Evolutionary conservation across 2,797 vertebrate species (phyloP).

Genomic region (Anolis apletophallus): DNA sequence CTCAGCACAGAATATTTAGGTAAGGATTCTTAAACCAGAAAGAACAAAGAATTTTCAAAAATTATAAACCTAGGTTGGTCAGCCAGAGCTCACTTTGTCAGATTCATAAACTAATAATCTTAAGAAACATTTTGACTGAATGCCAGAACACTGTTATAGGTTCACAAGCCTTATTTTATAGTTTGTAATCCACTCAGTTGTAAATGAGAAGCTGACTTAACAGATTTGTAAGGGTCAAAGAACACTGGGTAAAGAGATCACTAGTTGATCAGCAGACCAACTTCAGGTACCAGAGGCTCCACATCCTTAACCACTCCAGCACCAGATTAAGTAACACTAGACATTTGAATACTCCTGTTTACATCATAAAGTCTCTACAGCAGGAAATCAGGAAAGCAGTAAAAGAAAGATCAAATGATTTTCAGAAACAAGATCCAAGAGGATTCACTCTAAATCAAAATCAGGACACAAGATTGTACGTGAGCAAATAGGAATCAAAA

Average conservation of each 20-base stretch:
- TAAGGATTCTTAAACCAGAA: constrained; percentile 24
- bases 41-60: background rate
- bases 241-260: too few relatives aligned
- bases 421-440: background rate
- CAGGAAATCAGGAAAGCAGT: background rate
- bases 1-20: constrained; percentile 16
- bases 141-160: background rate
- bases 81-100: background rate
- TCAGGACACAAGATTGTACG: background rate
- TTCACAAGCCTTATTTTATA: background rate
- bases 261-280: background rate
- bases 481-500: background rate
- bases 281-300: background rate
- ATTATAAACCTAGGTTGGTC: background rate
- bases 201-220: background rate
- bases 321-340: background rate
- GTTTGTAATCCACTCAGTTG: background rate
- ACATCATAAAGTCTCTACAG: background rate
- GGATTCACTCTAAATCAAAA: background rate
- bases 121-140: background rate
- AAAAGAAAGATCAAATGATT: constrained; percentile 1
- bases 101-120: constrained; percentile 3
- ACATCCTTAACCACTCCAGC: background rate
- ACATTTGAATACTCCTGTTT: background rate
- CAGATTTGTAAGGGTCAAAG: background rate